Conservation (phyloP, 2,113 vertebrate species). For the Triplophysa rosa region DNA sequence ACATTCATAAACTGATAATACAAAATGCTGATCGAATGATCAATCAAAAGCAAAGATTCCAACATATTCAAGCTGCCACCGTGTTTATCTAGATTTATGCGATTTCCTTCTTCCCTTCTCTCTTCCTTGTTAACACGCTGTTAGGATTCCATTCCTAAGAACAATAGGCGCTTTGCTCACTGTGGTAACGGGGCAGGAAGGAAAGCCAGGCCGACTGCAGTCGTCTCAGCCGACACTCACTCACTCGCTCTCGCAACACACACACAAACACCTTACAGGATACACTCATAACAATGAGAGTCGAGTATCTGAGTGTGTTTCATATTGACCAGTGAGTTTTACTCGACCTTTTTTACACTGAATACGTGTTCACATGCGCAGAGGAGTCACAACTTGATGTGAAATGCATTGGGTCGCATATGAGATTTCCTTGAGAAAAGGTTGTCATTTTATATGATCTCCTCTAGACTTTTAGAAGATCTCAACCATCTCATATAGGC, state of each 20-base stretch:
- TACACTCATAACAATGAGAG: constrained; percentile 47
- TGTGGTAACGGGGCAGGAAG: constrained; percentile 51
- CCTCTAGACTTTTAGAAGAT: too few species aligned
- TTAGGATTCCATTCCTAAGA: constrained; percentile 52
- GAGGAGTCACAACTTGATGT: too few species aligned
- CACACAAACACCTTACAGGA: constrained; percentile 46
- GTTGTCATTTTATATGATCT: too few species aligned
- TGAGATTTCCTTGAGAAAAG: too few species aligned
- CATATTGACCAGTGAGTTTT: background rate
- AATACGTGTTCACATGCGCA: background rate
- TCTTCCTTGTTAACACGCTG: constrained; percentile 37
- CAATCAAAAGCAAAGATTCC: constrained; percentile 1
- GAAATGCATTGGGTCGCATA: too few species aligned
- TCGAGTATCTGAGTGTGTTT: constrained; percentile 23
- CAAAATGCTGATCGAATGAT: constrained; percentile 2
- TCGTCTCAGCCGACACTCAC: constrained; percentile 36
- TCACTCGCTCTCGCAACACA: constrained; percentile 36
- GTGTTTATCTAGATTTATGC: constrained; percentile 31
- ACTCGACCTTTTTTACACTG: background rate
- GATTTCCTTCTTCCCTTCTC: constrained; percentile 9
- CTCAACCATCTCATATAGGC: too few species aligned
- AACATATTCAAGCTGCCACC: background rate
- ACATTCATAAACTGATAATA: constrained; percentile 6
- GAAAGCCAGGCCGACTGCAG: constrained; percentile 51
- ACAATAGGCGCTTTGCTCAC: constrained; percentile 51